Conservation (phyloP, 92 coral and sea anemone species). For the Zoanthus sociatus region DNA sequence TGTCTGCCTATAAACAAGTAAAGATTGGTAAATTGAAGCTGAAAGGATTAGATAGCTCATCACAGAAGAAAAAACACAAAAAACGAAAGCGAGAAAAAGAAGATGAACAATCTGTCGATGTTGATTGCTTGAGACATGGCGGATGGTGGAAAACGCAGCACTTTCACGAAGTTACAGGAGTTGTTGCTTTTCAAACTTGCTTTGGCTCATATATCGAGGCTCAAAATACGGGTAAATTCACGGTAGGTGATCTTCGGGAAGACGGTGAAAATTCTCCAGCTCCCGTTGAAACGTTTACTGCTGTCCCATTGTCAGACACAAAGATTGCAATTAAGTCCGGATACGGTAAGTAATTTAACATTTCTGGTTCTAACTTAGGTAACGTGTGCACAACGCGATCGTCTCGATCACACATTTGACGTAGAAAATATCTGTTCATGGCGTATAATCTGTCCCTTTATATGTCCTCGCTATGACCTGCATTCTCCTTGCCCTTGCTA, state of each 20-base stretch:
- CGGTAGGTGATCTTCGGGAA: conserved; percentile 79
- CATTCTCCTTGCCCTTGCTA: too few relatives aligned
- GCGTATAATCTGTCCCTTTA: too few relatives aligned
- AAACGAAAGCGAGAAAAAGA: conserved; percentile 83
- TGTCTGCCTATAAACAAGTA: conserved; percentile 94
- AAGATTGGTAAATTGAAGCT: conserved; percentile 87
- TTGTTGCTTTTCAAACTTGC: conserved; percentile 85
- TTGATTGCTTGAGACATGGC: conserved; percentile 85
- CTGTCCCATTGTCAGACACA: conserved; percentile 85
- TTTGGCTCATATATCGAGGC: conserved; percentile 84
- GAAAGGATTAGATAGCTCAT: conserved; percentile 79
- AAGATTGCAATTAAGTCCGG: conserved; percentile 95
- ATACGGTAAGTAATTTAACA: conserved; percentile 69
- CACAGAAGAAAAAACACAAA: conserved; percentile 82
- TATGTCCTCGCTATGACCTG: too few relatives aligned
- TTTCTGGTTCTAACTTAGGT: too few relatives aligned
- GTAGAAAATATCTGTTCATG: too few relatives aligned
- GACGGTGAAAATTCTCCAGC: conserved; percentile 96
- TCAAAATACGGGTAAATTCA: conserved; percentile 75
- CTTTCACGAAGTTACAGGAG: conserved; percentile 71
- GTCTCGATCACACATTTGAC: too few relatives aligned
- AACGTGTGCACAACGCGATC: too few relatives aligned
- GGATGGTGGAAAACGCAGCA: conserved; percentile 92
- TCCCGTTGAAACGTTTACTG: conserved; percentile 92
- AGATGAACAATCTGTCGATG: conserved; percentile 66